Conservation (phyloP, 2,888 invertebrate genomes). For the Ceratothoa steindachneri region DNA sequence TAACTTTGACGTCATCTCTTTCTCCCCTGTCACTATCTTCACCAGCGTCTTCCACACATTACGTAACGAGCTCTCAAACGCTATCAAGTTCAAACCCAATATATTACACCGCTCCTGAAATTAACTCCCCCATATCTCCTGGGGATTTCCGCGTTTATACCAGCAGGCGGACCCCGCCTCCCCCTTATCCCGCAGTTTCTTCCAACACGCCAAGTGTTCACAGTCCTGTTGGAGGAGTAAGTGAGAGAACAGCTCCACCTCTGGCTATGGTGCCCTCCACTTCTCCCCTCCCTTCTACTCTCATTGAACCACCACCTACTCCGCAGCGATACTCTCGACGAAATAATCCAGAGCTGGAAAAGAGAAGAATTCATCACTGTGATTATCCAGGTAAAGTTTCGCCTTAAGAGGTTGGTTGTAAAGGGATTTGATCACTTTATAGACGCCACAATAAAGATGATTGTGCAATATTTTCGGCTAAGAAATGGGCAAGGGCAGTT, state of each 20-base stretch:
- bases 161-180: slow-evolving; percentile 6
- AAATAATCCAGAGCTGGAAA: slow-evolving; percentile 94
- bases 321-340: slow-evolving; percentile 60
- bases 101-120: not conserved
- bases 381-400: slow-evolving; percentile 65
- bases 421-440: too few relatives aligned
- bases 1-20: not conserved
- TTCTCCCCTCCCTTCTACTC: not conserved
- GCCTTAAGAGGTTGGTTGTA: too few relatives aligned
- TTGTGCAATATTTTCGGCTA: too few relatives aligned
- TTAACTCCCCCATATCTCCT: not conserved
- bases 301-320: not conserved
- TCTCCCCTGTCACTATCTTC: not conserved
- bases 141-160: slow-evolving; percentile 21
- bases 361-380: slow-evolving; percentile 91
- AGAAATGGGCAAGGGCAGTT: too few relatives aligned
- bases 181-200: slow-evolving; percentile 8
- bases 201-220: not conserved
- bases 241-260: not conserved
- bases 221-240: not conserved
- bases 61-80: not conserved
- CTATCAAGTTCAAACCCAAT: not conserved
- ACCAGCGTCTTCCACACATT: not conserved
- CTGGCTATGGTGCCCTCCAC: slow-evolving; percentile 20
- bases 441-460: too few relatives aligned